Evolutionary conservation across 2,113 vertebrate species (phyloP), one percentile per base, ranked within the genome.

Genomic region (Tinamus guttatus): DNA sequence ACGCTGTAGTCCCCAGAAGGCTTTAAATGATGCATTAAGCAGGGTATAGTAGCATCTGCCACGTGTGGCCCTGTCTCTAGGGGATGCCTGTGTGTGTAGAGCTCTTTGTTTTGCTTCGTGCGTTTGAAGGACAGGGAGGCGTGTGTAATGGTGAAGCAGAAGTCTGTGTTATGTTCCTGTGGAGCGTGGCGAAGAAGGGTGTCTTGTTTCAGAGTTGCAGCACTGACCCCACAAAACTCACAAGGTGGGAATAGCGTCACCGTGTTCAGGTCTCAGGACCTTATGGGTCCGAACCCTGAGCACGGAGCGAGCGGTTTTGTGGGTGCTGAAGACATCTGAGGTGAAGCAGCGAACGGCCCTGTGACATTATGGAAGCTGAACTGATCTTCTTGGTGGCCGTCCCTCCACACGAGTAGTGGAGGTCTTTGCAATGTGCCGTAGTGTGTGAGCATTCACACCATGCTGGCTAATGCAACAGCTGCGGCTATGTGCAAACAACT

Each of bases 1-100:
- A 56, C 0, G 0, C 2, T 84, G 36, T 60, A 43, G 83, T 88
- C 78, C 90, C 90, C 73, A 32, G 90, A 95, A 96, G 88, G 83
- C 90, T 93, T 89, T 93, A 90, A 96, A 85, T 92, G 88, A 93
- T 96, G 92, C 90, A 94, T 95, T 96, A 97, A 96, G 86, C 54
- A 45, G 79, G 92, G 77, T 68, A n/a, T n/a, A 87, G 83, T 30
- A 92, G 81, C 90, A 91, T 95, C 90, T 95, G 93, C 89, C 92
- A 87, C 88, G 54, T 84, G 86, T 32, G 70, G 59, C 90, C 94
- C 49, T n/a, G 81, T 40, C 80, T 95, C 92, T 92, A 0, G 3
- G 85, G 92, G 83, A 27, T 85, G 45, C 90, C 87, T 94, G 43
- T 74, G 68, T 2, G 3, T 0, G 0, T 36, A 43, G 24, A 69